Conservation (phyloP, 1,140 invertebrate genomes). For the Drosophila kanapiae region DNA sequence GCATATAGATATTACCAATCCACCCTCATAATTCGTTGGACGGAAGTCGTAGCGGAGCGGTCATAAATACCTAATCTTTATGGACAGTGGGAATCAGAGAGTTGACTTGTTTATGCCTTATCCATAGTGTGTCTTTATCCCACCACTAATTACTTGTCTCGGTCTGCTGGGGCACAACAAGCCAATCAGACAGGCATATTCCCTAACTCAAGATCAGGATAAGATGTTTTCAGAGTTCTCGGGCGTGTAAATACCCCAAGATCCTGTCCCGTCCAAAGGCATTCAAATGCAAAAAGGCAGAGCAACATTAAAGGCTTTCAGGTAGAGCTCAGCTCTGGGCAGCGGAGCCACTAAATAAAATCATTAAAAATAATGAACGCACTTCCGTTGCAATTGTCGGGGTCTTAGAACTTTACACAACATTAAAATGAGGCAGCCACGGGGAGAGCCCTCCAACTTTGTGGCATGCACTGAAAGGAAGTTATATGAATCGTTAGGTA, state of each 20-base stretch:
- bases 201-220: slow-evolving; percentile 45
- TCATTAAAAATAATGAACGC: slow-evolving; percentile 84
- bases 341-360: slow-evolving; percentile 69
- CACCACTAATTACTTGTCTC: slow-evolving; percentile 48
- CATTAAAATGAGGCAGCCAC: slow-evolving; percentile 71
- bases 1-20: slow-evolving; percentile 41
- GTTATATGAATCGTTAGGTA: background rate
- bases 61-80: slow-evolving; percentile 55
- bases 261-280: slow-evolving; percentile 36
- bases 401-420: slow-evolving; percentile 77
- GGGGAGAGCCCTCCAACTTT: background rate
- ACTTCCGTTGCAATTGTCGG: slow-evolving; percentile 71
- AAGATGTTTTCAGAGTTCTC: slow-evolving; percentile 23
- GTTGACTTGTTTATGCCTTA: slow-evolving; percentile 51
- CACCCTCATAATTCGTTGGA: slow-evolving; percentile 46
- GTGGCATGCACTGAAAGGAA: slow-evolving; percentile 4
- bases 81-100: slow-evolving; percentile 50
- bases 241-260: slow-evolving; percentile 33
- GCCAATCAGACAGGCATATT: slow-evolving; percentile 7
- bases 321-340: slow-evolving; percentile 19
- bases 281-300: slow-evolving; percentile 42
- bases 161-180: slow-evolving; percentile 27
- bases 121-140: slow-evolving; percentile 19
- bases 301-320: slow-evolving; percentile 2
- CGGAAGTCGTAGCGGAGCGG: slow-evolving; percentile 34